Evolutionary conservation across 2,113 vertebrate genomes (phyloP), one percentile per base, ranked within the genome.

Genomic region (Mastomys coucha): DNA sequence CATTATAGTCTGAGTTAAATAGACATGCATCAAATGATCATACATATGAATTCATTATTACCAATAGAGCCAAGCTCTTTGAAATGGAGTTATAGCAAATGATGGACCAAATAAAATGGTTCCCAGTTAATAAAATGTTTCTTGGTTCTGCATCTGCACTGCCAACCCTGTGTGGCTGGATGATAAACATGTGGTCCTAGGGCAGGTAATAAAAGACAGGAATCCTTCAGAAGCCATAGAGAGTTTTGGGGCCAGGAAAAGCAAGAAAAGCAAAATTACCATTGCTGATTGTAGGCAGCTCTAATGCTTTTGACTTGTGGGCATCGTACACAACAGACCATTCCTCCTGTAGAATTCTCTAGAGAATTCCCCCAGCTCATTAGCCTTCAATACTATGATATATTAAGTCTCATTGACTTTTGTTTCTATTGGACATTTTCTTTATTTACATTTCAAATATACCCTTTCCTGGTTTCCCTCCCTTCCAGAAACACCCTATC

Each of bases 21-120:
- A 93, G 58, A 70, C 11, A 67, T 98, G 76, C 88, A 85, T 96
- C n/a, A 97, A 90, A 73, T 84, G 89, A 91, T 94, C 72, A 89
- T 17, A 89, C 7, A 73, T 91, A 91, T 78, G 53, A 97, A 91
- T 97, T 95, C 67, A 88, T 86, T 93, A 87, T 87, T 95, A 97
- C 49, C 93, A 93, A 93, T 58, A 17, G 53, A 97, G 36, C 63
- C 85, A 91, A 96, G 56, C 85, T 63, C 76, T 95, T 72, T 91
- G 60, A 95, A 92, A 86, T 72, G 91, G 60, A 72, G 11, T 0
- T 89, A 63, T 26, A 9, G 6, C 20, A 17, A 42, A 1, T 53
- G 42, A 20, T 73, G 22, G 65, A 85, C 24, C n/a, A 85, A 85
- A 31, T 2, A 19, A 84, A 31, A 42, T 65, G 24, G 1, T 45